Evolutionary conservation across 2,888 invertebrate species (phyloP), one percentile per base, ranked within the genome.

Genomic region (Pristionchus maxplancki): DNA sequence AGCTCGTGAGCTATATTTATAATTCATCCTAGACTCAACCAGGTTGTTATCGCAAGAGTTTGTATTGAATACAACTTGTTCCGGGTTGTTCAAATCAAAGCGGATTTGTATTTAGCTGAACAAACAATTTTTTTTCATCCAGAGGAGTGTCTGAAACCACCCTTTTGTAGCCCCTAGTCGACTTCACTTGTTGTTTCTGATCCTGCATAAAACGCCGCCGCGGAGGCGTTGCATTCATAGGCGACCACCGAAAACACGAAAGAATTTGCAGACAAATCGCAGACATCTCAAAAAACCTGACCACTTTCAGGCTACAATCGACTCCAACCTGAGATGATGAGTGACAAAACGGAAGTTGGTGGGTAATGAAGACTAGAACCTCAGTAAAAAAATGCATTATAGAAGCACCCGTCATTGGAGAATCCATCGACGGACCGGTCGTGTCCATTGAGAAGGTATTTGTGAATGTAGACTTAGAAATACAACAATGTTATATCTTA

Each of bases 1-100:
- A 20, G 90, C 91, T 0, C 71, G 90, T 34, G 90, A 91, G 86
- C 17, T 20, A 20, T 71, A 31, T 71, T 24, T 31, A 0, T 5
- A 9, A 11, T 9, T 17, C 15, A 13, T 34, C 0, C 31, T 24
- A 37, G 71, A 24, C 58, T 37, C 5, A 34, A 71, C 15, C 31
- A 13, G 34, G 34, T 71, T n/a, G 17, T 17, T 67, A 11, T 28
- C 67, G 37, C 31, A 2, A 31, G 4, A 34, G 34, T 2, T 71
- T 71, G 71, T 71, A 71, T 20, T 53, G 24, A 58, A n/a, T 24
- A 58, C 58, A 58, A 20, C 24, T 44, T 44, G 44, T n/a, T 58
- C 24, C 58, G 9, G n/a, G 24, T 58, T 9, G 58, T 58, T 1
- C 24, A 48, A 48, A 58, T n/a, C 24, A 58, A 24, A 4, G 24